Percentiles rank a stretch among this genome's conserved stretches.
Evolutionary conservation across 2,113 vertebrate species (phyloP).

Genomic region (Alosa alosa): DNA sequence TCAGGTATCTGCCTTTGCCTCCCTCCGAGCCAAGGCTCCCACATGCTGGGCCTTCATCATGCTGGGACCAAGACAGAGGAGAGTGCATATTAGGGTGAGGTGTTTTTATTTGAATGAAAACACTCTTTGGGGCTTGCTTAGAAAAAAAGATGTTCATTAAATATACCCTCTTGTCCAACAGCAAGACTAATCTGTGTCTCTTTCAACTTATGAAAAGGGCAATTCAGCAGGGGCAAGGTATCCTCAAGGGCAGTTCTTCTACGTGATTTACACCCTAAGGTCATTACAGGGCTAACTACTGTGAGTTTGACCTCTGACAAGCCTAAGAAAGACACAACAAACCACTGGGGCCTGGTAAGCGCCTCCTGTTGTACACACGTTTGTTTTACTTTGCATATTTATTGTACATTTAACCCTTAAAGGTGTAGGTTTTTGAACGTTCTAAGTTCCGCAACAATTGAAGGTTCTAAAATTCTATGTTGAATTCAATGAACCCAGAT

Average conservation of each 20-base stretch:
- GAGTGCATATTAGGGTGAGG: too few relatives aligned
- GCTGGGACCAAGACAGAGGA: conserved; percentile 57
- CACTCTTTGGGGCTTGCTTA: background rate
- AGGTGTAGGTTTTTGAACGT: too few relatives aligned
- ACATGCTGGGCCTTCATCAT: conserved; percentile 72
- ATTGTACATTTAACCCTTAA: background rate
- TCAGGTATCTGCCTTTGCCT: conserved; percentile 74
- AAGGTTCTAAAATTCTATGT: too few relatives aligned
- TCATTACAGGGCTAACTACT: background rate
- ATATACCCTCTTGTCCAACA: background rate
- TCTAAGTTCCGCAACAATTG: too few relatives aligned
- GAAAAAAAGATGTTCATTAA: background rate
- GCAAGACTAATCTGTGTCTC: background rate
- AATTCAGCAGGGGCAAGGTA: background rate
- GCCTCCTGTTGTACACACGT: background rate
- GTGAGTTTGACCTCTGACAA: background rate
- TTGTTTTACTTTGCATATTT: background rate
- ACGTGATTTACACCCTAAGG: background rate
- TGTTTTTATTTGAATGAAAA: too few relatives aligned
- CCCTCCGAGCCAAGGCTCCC: conserved; percentile 55
- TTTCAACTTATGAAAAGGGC: background rate
- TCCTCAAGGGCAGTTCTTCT: background rate
- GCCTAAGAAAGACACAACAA: background rate
- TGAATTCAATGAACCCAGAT: too few relatives aligned
- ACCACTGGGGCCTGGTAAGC: background rate